Percentiles rank a stretch among this genome's conserved stretches.
Evolutionary conservation across 2,797 vertebrate species (phyloP).

Genomic region (Trachops cirrhosus): DNA sequence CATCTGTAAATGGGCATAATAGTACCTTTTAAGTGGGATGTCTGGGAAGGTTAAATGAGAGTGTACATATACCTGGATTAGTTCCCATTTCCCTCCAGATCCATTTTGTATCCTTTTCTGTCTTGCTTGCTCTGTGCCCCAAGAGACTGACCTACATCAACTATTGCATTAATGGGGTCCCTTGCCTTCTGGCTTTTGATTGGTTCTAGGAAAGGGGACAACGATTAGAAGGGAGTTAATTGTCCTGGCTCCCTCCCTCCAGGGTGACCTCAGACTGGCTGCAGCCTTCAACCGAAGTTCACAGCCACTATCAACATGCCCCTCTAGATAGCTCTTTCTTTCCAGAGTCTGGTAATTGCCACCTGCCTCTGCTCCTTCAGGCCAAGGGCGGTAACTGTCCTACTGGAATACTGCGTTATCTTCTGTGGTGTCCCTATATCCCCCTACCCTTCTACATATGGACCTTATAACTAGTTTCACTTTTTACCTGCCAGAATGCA

Average conservation of each 20-base stretch:
- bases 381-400: not conserved
- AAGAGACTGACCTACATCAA: not conserved
- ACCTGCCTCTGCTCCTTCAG: not conserved
- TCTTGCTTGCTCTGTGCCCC: not conserved
- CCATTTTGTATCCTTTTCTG: not conserved
- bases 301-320: not conserved
- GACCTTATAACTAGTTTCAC: not conserved
- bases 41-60: not conserved
- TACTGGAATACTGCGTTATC: not conserved
- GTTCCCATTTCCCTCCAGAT: not conserved
- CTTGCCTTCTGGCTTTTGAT: not conserved
- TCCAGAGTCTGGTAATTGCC: not conserved
- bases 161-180: not conserved
- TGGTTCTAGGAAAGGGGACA: not conserved
- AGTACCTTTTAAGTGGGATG: not conserved
- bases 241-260: not conserved
- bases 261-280: not conserved
- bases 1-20: not conserved
- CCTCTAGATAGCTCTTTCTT: not conserved
- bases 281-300: not conserved
- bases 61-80: not conserved
- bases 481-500: not conserved
- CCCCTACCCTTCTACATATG: not conserved
- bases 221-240: not conserved
- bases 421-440: not conserved